These are phyloP conservation scores for Calliopsis andreniformis DNA, from an alignment of 1,140 invertebrate genomes.

Conservation along the genomic window DNA sequence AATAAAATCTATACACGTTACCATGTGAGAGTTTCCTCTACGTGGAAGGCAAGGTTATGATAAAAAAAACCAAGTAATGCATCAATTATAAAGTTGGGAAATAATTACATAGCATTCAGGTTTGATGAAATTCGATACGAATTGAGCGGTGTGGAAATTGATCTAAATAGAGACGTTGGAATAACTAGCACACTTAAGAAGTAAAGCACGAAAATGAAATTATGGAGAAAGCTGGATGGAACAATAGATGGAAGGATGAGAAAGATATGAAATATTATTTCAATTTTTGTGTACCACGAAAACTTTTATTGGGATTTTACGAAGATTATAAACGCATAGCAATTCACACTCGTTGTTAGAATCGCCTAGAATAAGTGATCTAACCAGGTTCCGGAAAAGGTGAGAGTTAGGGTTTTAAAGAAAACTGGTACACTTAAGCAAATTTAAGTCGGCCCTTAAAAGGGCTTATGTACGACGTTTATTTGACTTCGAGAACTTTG, in stretches of 20 bases:
- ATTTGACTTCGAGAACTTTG: no score
- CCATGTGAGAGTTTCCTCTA: conserved; percentile 70
- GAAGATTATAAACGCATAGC: conserved; percentile 80
- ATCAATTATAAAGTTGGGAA: conserved; percentile 56
- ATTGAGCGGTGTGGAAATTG: conserved; percentile 73
- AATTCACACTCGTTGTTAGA: conserved; percentile 75
- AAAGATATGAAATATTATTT: conserved; percentile 55
- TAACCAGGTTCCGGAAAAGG: no score
- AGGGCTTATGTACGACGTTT: no score
- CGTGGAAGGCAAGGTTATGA: conserved; percentile 61
- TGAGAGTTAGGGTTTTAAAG: no score
- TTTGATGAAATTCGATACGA: conserved; percentile 80
- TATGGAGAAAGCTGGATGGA: not conserved
- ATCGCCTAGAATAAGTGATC: no score
- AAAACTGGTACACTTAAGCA: no score
- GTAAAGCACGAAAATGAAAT: not conserved
- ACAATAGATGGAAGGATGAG: conserved; percentile 4
- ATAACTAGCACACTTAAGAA: conserved; percentile 26
- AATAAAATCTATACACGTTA: conserved; percentile 74
- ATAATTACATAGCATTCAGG: conserved; percentile 74
- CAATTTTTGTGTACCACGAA: conserved; percentile 74
- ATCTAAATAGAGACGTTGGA: conserved; percentile 31
- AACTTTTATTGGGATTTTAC: conserved; percentile 75
- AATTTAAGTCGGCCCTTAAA: no score
- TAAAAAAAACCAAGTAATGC: conserved; percentile 55